Percentiles rank a stretch among this genome's conserved stretches.
phyloP scores from a whole-genome alignment of 1,140 invertebrate genomes.

The Anoplophora glabripennis region DNA sequence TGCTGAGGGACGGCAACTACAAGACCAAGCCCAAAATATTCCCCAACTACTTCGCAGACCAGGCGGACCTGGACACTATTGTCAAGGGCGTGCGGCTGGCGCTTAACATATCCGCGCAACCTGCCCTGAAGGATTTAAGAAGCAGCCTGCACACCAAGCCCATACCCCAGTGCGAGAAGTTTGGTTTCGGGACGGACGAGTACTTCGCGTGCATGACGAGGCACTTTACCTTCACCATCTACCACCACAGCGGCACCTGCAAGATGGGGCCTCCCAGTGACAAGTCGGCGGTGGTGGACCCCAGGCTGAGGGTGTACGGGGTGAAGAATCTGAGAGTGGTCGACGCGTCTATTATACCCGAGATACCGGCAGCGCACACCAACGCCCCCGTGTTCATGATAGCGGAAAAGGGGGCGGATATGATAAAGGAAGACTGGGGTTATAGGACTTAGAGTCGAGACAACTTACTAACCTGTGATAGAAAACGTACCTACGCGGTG shows the following conservation, averaged over 20 bases:
- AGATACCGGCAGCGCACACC: conserved; percentile 61
- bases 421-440: conserved; percentile 47
- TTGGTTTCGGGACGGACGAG: conserved; percentile 68
- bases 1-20: conserved; percentile 65
- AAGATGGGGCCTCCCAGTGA: conserved; percentile 78
- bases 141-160: conserved; percentile 58
- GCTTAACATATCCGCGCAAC: conserved; percentile 43
- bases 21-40: conserved; percentile 75
- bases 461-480: conserved; percentile 12
- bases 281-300: conserved; percentile 67
- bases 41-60: conserved; percentile 72
- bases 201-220: conserved; percentile 73
- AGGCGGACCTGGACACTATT: conserved; percentile 48
- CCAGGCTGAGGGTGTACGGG: conserved; percentile 66
- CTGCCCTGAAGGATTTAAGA: conserved; percentile 42
- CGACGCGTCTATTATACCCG: conserved; percentile 67
- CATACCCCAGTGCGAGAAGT: conserved; percentile 73
- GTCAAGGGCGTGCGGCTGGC: conserved; percentile 45
- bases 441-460: not conserved
- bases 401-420: conserved; percentile 67
- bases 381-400: conserved; percentile 69
- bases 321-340: conserved; percentile 64
- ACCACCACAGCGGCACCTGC: conserved; percentile 77
- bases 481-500: not conserved
- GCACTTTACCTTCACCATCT: conserved; percentile 69